Evolutionary conservation across 2,797 vertebrate species (phyloP).

Genomic region (Eidolon dupreanum): DNA sequence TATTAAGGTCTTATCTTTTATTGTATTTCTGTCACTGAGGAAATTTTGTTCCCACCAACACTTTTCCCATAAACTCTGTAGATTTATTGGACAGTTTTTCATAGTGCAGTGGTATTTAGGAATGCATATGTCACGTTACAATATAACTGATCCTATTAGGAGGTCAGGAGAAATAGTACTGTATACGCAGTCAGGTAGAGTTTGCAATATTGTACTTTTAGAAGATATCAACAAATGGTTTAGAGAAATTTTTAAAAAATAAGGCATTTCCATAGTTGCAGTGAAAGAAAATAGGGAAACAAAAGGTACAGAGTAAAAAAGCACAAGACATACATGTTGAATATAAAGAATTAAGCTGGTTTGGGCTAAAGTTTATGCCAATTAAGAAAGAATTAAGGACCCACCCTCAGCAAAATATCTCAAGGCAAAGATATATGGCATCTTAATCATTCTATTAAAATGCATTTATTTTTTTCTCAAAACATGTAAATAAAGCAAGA

Average conservation of each 20-base stretch:
- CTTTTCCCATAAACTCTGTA: not conserved
- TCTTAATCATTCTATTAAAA: not conserved
- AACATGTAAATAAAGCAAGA: not conserved
- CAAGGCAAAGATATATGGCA: not conserved
- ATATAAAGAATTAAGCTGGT: not conserved
- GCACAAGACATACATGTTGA: not conserved
- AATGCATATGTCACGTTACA: not conserved
- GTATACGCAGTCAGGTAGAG: not conserved
- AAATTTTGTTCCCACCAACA: not conserved
- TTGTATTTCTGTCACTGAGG: not conserved
- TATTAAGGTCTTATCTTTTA: not conserved
- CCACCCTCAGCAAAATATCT: not conserved
- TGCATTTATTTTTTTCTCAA: not conserved
- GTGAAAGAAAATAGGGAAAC: not conserved
- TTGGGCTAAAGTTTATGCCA: not conserved
- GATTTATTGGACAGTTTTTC: not conserved
- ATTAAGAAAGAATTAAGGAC: not conserved
- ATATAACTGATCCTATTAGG: not conserved
- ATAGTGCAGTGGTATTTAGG: not conserved
- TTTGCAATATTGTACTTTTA: not conserved
- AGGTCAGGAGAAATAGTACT: not conserved
- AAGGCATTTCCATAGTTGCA: not conserved
- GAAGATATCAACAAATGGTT: not conserved
- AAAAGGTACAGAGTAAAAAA: not conserved
- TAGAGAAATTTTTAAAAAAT: not conserved